Base-by-base conservation (phyloP, 2,888 invertebrate species). In the Oxytorus armatus region DNA sequence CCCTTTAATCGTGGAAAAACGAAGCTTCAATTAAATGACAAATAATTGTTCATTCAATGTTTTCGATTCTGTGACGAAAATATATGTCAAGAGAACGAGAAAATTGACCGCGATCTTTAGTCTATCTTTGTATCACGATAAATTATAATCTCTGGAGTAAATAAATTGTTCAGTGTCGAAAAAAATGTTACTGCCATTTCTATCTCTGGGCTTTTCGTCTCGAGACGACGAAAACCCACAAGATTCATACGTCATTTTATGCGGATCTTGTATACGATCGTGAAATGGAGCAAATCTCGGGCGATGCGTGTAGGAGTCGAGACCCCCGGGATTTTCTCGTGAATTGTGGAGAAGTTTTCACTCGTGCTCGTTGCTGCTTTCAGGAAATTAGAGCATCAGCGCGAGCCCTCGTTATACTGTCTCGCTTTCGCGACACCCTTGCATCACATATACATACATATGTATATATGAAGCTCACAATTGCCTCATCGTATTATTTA, bases 401-500 rank as follows among this genome's bases (percentile, higher is more conserved):
- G 74, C 21, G 39, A 51, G 57, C 53, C 51, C 51, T 79, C 66
- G 53, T 76, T 61, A 76, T 59, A 5, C 69, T 61, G 42, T 63
- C 63, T 75, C 79, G 79, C 70, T 69, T 73, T 42, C 57, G 78
- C 70, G 57, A 61, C 61, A 53, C 16, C 42, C 72, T 49, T 66
- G 65, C 72, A 51, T 36, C 42, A 42, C 55, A 51, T 51, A 36
- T 0, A 3, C 36, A 16, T 65, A 29, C 18, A 11, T 11, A 47
- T 14, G 49, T 33, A 61, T 53, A 42, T 23, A 63, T 11, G 25
- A 49, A 63, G 11, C 33, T 57, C 49, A 47, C 21, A 70, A 65
- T 79, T 79, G 79, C 79, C 59, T 75, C 79, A 79, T 75, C 36
- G 23, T 70, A 75, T 79, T 75, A 79, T 79, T 75, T 79, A 69